Conservation (phyloP, 2,113 vertebrate genomes). For the Girardinichthys multiradiatus region DNA sequence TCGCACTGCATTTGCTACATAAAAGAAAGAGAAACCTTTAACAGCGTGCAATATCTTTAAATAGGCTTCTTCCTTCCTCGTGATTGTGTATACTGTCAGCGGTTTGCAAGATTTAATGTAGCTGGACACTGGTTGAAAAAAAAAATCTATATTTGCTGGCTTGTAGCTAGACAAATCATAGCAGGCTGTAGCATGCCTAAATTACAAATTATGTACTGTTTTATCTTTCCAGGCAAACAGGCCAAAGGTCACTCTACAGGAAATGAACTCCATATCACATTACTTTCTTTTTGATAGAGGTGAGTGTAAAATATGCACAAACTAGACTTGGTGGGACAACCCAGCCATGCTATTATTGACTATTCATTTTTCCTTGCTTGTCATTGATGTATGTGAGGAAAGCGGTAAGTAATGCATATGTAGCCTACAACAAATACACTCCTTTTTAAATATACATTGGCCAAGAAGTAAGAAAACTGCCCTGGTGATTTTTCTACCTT, state of each 20-base stretch:
- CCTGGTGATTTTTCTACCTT: slow-evolving; percentile 78
- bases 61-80: neutral
- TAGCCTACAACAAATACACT: slow-evolving; percentile 79
- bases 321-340: slow-evolving; percentile 50
- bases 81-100: slow-evolving; percentile 1
- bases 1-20: neutral
- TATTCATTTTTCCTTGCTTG: slow-evolving; percentile 81
- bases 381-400: slow-evolving; percentile 89
- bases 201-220: slow-evolving; percentile 62
- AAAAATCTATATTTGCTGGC: slow-evolving; percentile 36
- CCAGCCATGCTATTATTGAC: slow-evolving; percentile 68
- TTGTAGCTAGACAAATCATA: slow-evolving; percentile 63
- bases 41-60: neutral
- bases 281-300: slow-evolving; percentile 68
- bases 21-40: neutral
- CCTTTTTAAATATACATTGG: slow-evolving; percentile 88
- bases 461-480: slow-evolving; percentile 75
- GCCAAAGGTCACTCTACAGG: slow-evolving; percentile 72
- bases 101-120: slow-evolving; percentile 2
- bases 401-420: slow-evolving; percentile 84
- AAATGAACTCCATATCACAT: slow-evolving; percentile 74
- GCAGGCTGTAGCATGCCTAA: slow-evolving; percentile 51
- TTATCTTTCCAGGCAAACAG: slow-evolving; percentile 61
- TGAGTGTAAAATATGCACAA: slow-evolving; percentile 73
- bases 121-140: slow-evolving; percentile 25